Evolutionary conservation across 2,113 vertebrate genomes (phyloP).

Genomic region (Neotoma lepida): DNA sequence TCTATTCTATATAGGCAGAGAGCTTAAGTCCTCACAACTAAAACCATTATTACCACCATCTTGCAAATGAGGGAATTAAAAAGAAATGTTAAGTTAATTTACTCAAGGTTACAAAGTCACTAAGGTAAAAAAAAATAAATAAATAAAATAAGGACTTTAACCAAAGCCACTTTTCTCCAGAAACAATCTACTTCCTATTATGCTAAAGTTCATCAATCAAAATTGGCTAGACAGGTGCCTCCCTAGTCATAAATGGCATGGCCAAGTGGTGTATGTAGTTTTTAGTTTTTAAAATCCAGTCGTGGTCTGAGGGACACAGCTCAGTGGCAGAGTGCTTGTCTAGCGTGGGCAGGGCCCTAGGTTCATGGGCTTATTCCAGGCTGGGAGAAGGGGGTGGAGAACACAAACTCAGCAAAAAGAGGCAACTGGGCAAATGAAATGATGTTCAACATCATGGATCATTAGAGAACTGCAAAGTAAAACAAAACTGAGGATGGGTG

Average conservation of each 20-base stretch:
- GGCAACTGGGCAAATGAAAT: conserved; percentile 21
- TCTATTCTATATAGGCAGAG: neutral
- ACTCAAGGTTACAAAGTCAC: conserved; percentile 25
- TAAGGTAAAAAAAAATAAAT: neutral
- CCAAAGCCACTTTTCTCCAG: neutral
- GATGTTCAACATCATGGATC: neutral
- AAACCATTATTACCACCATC: neutral
- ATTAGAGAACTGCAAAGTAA: conserved; percentile 41
- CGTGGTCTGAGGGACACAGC: neutral
- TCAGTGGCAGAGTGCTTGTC: neutral
- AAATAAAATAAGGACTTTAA: neutral
- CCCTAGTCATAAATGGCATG: neutral
- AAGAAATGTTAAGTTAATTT: conserved; percentile 48
- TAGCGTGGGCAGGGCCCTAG: neutral
- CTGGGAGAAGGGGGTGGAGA: neutral
- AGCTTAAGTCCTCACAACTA: neutral
- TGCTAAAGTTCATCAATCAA: neutral
- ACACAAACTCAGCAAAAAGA: neutral
- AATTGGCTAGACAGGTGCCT: neutral
- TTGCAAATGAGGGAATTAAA: conserved; percentile 24
- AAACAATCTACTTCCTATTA: neutral
- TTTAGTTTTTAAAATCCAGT: conserved; percentile 15
- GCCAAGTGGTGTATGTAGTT: neutral
- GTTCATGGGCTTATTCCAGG: neutral
- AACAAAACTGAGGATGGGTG: neutral